Base-by-base conservation (phyloP, 2,113 vertebrate genomes). In the Fulica atra region DNA sequence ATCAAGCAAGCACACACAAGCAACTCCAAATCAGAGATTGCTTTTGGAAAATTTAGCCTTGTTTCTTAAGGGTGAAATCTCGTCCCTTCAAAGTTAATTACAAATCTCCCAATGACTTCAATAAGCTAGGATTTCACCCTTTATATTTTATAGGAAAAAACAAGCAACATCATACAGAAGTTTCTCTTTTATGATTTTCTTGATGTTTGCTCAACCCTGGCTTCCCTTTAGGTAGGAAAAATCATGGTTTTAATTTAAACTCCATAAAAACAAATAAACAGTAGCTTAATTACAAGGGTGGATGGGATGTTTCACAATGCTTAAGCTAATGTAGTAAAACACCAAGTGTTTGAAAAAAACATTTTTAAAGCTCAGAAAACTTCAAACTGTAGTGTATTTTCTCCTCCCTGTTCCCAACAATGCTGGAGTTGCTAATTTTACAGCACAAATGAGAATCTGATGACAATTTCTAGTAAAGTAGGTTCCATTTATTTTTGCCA, bases 181-280 rank as follows among this genome's bases (percentile, higher is more conserved):
- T 92, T 95, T 96, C 88, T 96, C 95, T 92, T 96, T 97, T 96
- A 95, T 94, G 93, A 95, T 93, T 96, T 97, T 83, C 95, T 96
- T 92, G 91, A 95, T 96, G 91, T 95, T 96, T 96, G 92, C 91
- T 95, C 91, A 93, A 96, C 86, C 71, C 82, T 85, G 82, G 92
- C 88, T 96, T 94, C 87, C 93, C 91, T 96, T 97, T 96, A 97
- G 94, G 87, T 93, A 95, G 92, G 82, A 93, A 96, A 96, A 94
- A 92, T 90, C 86, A 90, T 97, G 95, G 93, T 95, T 95, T 96
- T 88, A 95, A 97, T 97, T 97, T 97, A 97, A 95, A 97, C 72
- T 90, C 87, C 89, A 96, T 96, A 96, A 96, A 95, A 96, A 74
- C 95, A 96, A 96, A 95, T 86, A 96, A 96, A 95, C 89, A 96